Base-by-base conservation (phyloP, 2,113 vertebrate species). In the Cromileptes altivelis region DNA sequence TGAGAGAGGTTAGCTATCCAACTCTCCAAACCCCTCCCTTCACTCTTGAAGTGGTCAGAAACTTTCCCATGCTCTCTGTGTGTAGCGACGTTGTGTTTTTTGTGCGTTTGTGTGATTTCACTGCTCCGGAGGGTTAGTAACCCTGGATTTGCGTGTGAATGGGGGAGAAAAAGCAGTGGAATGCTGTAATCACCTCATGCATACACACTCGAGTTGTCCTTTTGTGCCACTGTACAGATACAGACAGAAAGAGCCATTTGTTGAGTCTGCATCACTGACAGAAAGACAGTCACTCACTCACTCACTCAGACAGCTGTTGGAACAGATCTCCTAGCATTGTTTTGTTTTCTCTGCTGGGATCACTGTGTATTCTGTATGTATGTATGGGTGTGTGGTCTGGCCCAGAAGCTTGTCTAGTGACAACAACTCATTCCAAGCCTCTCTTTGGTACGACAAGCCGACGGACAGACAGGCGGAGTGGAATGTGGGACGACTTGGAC, bases 131-230 rank as follows among this genome's bases (percentile, higher is more conserved):
- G 89, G 92, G 86, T 85, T 79, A 68, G 89, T 86, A 91, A 86
- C 90, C 81, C 82, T n/a, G 82, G 72, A 94, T 93, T 93, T 94
- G 91, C 79, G 72, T 93, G 85, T 94, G 90, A 94, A 94, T 91
- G 80, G 89, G 80, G 53, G 13, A 75, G 81, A 90, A 84, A 80
- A 82, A 86, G 75, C 78, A 40, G 25, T 73, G 91, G 93, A 93
- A 92, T 92, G 92, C 76, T 80, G 89, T 87, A 92, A 85, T 90
- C 88, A 65, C 83, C 67, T 84, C 85, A 82, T 73, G 6, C 78
- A 45, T 84, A 70, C 89, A 88, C 89, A 86, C 90, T 89, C 11
- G 53, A 87, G 80, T 81, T 85, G 80, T 88, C 87, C 86, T 80
- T 94, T 92, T 94, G 91, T 94, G 85, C 72, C 85, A 78, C 85